A percentile compares a stretch with the other conserved stretches of the same genome.
Evolutionary conservation across 92 coral and sea anemone genomes (phyloP).

Genomic region (Umimayanthus chanpuru): DNA sequence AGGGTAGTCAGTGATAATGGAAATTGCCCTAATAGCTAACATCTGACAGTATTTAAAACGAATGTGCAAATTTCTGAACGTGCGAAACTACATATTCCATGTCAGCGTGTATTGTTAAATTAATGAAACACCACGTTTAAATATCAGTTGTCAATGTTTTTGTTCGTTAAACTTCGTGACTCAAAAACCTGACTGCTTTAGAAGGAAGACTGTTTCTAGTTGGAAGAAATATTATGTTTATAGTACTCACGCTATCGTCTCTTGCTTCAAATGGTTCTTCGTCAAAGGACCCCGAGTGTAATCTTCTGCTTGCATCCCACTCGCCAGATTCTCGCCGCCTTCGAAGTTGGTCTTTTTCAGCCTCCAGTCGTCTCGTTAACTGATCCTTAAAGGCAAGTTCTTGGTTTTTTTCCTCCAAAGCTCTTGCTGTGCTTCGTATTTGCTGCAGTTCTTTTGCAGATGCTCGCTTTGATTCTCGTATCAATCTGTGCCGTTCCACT

Average conservation of each 20-base stretch:
- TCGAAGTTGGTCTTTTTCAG: constrained; percentile 80
- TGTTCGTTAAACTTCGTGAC: not conserved
- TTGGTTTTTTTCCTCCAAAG: constrained; percentile 83
- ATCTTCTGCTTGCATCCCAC: constrained; percentile 49
- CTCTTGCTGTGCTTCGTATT: constrained; percentile 79
- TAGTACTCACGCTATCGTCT: constrained; percentile 36
- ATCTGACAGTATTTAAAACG: not conserved
- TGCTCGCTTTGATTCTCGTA: constrained; percentile 86
- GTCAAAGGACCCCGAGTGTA: constrained; percentile 24
- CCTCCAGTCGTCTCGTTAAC: constrained; percentile 83
- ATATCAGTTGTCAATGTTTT: not conserved
- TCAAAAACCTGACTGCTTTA: not conserved
- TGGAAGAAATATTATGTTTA: not conserved
- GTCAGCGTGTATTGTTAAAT: not conserved
- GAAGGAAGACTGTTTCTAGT: not conserved
- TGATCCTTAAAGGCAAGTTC: constrained; percentile 92
- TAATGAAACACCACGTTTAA: too few relatives aligned
- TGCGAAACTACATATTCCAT: not conserved
- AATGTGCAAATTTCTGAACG: constrained; percentile 14
- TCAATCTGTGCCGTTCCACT: constrained; percentile 77
- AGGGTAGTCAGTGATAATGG: not conserved
- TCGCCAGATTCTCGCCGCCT: constrained; percentile 63
- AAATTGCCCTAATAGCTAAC: not conserved
- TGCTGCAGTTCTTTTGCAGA: constrained; percentile 91
- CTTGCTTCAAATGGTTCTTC: constrained; percentile 18